Evolutionary conservation across 1,140 invertebrate species (phyloP).

Genomic region (Polypedilum pembai): DNA sequence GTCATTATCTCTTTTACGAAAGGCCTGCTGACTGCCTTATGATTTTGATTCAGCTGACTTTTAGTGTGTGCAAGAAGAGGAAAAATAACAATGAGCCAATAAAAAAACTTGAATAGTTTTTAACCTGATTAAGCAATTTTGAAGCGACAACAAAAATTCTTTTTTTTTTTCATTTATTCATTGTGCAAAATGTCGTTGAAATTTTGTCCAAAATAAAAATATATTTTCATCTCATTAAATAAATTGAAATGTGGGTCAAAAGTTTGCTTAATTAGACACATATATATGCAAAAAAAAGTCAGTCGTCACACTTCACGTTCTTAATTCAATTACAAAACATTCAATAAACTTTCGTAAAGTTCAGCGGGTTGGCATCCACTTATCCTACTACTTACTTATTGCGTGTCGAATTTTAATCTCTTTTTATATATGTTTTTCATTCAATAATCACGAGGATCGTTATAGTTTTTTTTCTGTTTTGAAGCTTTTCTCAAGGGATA

Average conservation of each 20-base stretch:
- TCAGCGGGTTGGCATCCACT: not conserved
- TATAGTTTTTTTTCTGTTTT: not conserved
- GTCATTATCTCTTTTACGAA: not conserved
- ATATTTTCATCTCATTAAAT: too few species aligned
- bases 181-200: not conserved
- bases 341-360: not conserved
- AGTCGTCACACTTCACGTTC: too few species aligned
- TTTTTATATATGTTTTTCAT: not conserved
- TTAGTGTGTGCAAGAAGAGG: not conserved
- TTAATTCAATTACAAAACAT: too few species aligned
- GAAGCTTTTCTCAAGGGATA: too few species aligned
- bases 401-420: not conserved
- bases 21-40: not conserved
- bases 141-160: not conserved
- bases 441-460: not conserved
- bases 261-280: too few species aligned
- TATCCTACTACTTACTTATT: not conserved
- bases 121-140: not conserved
- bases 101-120: not conserved
- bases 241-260: too few species aligned
- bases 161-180: not conserved
- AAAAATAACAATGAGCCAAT: slow-evolving; percentile 13
- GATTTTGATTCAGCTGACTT: not conserved
- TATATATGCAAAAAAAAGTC: too few species aligned
- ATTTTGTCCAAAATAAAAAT: not conserved